A percentile compares a stretch with the other conserved stretches of the same genome.
Conservation (phyloP, 2,797 vertebrate species). For the Thripadectes ignobilis region DNA sequence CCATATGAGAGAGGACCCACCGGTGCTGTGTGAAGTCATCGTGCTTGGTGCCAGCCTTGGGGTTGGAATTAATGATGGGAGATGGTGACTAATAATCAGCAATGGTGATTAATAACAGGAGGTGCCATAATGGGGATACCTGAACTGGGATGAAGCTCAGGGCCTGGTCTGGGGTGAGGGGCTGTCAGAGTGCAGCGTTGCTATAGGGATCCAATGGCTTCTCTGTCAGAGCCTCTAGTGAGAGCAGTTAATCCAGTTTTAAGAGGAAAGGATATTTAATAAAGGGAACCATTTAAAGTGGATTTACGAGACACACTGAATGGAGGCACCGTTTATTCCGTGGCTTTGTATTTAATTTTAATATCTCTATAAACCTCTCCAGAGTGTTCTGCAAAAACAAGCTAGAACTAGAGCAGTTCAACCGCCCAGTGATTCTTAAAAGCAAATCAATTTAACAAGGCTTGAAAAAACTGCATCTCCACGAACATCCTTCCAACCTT, state of each 20-base stretch:
- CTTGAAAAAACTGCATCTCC: background rate
- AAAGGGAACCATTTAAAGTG: constrained; percentile 51
- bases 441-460: background rate
- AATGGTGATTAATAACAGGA: background rate
- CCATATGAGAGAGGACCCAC: fast-evolving
- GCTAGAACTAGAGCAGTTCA: background rate
- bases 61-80: background rate
- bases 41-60: fast-evolving
- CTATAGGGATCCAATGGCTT: background rate
- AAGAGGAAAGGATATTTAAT: constrained; percentile 62
- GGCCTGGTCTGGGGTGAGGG: fast-evolving
- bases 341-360: constrained; percentile 23
- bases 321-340: constrained; percentile 8
- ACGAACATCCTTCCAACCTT: background rate
- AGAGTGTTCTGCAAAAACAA: background rate
- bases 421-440: background rate
- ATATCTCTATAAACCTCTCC: constrained; percentile 20
- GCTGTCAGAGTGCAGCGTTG: background rate
- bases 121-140: fast-evolving
- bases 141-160: fast-evolving
- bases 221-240: background rate
- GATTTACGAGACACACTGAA: constrained; percentile 12
- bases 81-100: background rate
- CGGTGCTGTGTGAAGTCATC: fast-evolving
- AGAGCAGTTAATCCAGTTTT: constrained; percentile 43